Conservation (phyloP, 2,113 vertebrate genomes). For the Tupaia chinensis region DNA sequence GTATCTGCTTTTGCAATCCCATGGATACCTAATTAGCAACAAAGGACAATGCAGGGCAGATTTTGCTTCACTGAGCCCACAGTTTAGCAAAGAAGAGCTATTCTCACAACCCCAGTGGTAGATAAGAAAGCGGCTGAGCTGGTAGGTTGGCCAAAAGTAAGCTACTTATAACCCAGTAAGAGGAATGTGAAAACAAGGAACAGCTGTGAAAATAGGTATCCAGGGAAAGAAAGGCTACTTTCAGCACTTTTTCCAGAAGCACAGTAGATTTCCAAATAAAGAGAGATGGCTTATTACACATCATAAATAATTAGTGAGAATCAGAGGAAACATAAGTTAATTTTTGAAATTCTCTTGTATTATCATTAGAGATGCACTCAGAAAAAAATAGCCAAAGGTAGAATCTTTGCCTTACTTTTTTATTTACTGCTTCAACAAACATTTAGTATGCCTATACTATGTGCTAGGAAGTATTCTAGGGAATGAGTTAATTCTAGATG, state of each 20-base stretch:
- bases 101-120: background rate
- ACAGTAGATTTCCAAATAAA: background rate
- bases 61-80: background rate
- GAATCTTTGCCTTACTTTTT: fast-evolving
- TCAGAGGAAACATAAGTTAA: background rate
- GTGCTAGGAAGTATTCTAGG: background rate
- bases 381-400: background rate
- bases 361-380: background rate
- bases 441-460: fast-evolving
- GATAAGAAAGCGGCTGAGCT: background rate
- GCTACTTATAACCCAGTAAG: background rate
- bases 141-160: background rate
- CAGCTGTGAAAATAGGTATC: background rate
- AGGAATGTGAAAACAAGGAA: background rate
- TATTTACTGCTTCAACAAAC: background rate
- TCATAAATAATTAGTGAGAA: constrained; percentile 18
- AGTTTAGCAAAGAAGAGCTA: background rate
- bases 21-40: constrained; percentile 45
- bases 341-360: background rate
- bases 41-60: background rate
- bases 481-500: fast-evolving
- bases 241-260: background rate
- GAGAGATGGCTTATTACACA: background rate
- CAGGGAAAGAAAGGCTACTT: background rate
- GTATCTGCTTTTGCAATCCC: constrained; percentile 44